These are phyloP conservation scores for Serranochromis macrocephalus DNA, from an alignment of 2,113 vertebrate species.

Conservation along the genomic window DNA sequence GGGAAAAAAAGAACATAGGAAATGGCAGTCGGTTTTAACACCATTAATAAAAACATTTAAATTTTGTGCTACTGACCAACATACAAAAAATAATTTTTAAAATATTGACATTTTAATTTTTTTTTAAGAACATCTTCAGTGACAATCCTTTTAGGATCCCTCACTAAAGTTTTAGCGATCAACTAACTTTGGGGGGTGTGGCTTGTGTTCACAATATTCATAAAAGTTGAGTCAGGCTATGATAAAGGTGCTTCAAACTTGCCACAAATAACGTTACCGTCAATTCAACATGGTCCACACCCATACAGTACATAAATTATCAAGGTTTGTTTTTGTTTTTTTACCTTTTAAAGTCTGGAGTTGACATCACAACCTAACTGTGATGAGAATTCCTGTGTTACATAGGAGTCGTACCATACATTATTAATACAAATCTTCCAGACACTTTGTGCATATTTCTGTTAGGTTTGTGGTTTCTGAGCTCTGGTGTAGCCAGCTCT, in stretches of 20 bases:
- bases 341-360: conserved; percentile 21
- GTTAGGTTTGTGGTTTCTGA: conserved; percentile 47
- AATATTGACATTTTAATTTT: conserved; percentile 52
- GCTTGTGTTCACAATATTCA: conserved; percentile 30
- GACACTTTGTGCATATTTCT: conserved; percentile 65
- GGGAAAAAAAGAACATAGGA: conserved; percentile 34
- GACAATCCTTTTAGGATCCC: conserved; percentile 3
- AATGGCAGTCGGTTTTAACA: conserved; percentile 61
- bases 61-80: conserved; percentile 75
- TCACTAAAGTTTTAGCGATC: conserved; percentile 22
- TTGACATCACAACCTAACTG: conserved; percentile 51
- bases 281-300: conserved; percentile 44
- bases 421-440: conserved; percentile 48
- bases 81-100: conserved; percentile 67
- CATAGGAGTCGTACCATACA: conserved; percentile 41
- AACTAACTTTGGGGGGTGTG: conserved; percentile 34
- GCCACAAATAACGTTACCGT: conserved; percentile 50
- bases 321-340: background rate
- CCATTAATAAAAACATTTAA: conserved; percentile 58
- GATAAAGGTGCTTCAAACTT: conserved; percentile 52
- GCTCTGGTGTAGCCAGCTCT: conserved; percentile 14
- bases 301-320: conserved; percentile 48
- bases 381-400: conserved; percentile 49
- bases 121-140: conserved; percentile 37
- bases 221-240: conserved; percentile 44